phyloP scores from a whole-genome alignment of 92 coral and sea anemone species.

The Zoanthus solanderi region DNA sequence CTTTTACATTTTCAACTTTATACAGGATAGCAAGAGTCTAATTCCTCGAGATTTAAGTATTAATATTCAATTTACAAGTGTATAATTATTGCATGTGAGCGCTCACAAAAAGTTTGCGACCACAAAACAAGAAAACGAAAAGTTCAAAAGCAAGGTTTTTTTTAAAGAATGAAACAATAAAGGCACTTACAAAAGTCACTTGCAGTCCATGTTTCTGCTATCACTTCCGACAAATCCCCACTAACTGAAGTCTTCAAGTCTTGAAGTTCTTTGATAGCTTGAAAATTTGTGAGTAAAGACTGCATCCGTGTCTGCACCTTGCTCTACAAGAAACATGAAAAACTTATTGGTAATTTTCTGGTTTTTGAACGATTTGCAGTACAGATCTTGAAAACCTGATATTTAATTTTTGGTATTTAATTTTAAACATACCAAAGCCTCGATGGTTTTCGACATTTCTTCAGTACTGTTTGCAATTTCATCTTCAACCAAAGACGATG shows the following conservation, averaged over 20 bases:
- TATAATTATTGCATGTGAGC: too few species aligned
- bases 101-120: too few species aligned
- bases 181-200: conserved; percentile 81
- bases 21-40: too few species aligned
- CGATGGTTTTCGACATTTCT: conserved; percentile 80
- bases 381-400: not conserved
- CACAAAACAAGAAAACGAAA: not conserved
- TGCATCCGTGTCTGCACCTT: conserved; percentile 78
- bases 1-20: too few species aligned
- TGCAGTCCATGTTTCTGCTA: conserved; percentile 84
- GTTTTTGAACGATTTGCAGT: not conserved
- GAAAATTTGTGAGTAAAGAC: conserved; percentile 74
- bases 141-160: not conserved
- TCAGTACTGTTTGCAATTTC: conserved; percentile 75
- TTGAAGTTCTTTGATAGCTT: conserved; percentile 76
- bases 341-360: not conserved
- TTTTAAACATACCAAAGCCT: conserved; percentile 43
- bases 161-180: too few species aligned
- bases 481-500: conserved; percentile 63
- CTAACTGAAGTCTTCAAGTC: conserved; percentile 53
- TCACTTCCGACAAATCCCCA: conserved; percentile 27
- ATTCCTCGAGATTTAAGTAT: too few species aligned
- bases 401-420: too few species aligned
- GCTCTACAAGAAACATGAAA: conserved; percentile 55
- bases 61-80: too few species aligned